Conservation (phyloP, 2,797 vertebrate genomes). For the Catostomus latipinnis region DNA sequence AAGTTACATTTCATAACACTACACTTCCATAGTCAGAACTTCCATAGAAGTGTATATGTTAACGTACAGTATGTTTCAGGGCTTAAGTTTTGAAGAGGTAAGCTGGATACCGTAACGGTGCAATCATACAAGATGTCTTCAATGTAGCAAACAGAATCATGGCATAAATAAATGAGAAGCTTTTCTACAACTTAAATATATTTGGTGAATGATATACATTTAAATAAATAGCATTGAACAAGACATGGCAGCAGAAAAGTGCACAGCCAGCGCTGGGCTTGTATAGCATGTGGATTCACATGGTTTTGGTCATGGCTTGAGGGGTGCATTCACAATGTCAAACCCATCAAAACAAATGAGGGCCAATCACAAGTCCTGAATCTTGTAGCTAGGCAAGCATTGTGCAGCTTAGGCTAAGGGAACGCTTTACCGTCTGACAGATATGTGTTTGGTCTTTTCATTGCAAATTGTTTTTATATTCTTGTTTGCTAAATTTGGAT, state of each 20-base stretch:
- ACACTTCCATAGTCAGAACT: too few species aligned
- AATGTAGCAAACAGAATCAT: slow-evolving; percentile 43
- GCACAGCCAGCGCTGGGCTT: slow-evolving; percentile 62
- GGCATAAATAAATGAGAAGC: slow-evolving; percentile 68
- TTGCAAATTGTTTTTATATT: slow-evolving; percentile 54
- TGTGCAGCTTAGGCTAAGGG: slow-evolving; percentile 51
- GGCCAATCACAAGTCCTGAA: background rate
- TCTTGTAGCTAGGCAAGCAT: slow-evolving; percentile 19
- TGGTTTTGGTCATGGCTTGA: slow-evolving; percentile 38
- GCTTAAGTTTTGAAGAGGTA: slow-evolving; percentile 11
- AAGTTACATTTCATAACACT: too few species aligned
- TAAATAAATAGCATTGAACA: slow-evolving; percentile 68
- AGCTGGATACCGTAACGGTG: slow-evolving; percentile 10
- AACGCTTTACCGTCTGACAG: slow-evolving; percentile 40
- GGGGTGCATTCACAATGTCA: slow-evolving; percentile 53
- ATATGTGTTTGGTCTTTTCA: slow-evolving; percentile 26
- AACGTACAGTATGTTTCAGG: too few species aligned
- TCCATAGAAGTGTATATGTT: too few species aligned
- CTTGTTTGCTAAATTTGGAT: slow-evolving; percentile 12
- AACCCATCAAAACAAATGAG: background rate
- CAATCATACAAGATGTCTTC: slow-evolving; percentile 12
- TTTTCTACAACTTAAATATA: slow-evolving; percentile 74
- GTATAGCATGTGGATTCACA: slow-evolving; percentile 70
- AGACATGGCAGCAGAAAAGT: slow-evolving; percentile 65
- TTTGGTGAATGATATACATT: slow-evolving; percentile 74